Evolutionary conservation across 2,888 invertebrate genomes (phyloP).

Genomic region (Dryobota labecula): DNA sequence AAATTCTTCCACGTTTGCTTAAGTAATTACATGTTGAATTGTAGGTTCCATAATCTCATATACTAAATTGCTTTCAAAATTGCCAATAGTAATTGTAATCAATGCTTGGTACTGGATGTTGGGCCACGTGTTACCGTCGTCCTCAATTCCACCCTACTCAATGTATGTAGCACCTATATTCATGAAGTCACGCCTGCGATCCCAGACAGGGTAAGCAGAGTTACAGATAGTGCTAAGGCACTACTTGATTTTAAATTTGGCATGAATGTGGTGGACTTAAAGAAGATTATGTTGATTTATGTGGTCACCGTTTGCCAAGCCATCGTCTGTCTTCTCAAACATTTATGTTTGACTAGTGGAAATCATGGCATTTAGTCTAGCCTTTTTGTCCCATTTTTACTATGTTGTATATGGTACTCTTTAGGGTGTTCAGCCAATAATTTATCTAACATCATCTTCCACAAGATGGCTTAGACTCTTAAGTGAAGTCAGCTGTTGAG

Average conservation of each 20-base stretch:
- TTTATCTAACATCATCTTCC: not conserved
- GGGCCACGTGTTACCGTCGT: slow-evolving; percentile 33
- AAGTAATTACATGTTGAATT: slow-evolving; percentile 24
- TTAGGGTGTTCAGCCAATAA: not conserved
- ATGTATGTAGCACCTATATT: slow-evolving; percentile 3
- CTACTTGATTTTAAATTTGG: slow-evolving; percentile 22
- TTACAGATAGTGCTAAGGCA: slow-evolving; percentile 4
- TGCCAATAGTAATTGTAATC: slow-evolving; percentile 35
- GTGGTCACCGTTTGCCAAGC: not conserved
- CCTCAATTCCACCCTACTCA: slow-evolving; percentile 21
- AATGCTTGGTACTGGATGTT: slow-evolving; percentile 25
- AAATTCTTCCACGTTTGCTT: slow-evolving; percentile 5
- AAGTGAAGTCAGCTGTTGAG: not conserved
- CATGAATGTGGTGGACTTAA: not conserved
- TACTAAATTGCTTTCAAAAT: slow-evolving; percentile 5
- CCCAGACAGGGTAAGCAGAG: not conserved
- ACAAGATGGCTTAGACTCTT: too few species aligned
- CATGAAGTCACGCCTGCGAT: not conserved
- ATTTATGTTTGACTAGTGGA: not conserved
- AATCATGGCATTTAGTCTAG: not conserved
- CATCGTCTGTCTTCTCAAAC: not conserved
- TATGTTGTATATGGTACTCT: not conserved
- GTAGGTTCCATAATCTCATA: slow-evolving; percentile 9
- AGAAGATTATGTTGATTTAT: slow-evolving; percentile 1
- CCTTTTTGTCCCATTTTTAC: not conserved